Conservation (phyloP, 2,797 vertebrate species). For the Clarias platycephalus region DNA sequence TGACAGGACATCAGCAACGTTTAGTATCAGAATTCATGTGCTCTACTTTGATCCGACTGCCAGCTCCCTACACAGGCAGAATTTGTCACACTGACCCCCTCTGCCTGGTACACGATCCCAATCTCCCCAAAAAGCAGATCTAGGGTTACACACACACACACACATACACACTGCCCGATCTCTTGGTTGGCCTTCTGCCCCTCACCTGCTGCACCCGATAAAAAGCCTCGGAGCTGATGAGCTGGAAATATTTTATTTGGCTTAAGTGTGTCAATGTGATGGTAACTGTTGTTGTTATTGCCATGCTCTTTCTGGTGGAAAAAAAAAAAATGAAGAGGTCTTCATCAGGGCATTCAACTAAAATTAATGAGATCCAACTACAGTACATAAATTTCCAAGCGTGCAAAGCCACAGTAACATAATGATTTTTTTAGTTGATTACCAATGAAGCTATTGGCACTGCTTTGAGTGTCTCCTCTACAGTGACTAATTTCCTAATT, state of each 20-base stretch:
- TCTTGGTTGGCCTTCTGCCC: constrained; percentile 46
- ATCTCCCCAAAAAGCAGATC: constrained; percentile 44
- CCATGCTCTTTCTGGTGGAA: background rate
- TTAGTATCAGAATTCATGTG: constrained; percentile 56
- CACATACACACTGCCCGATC: constrained; percentile 18
- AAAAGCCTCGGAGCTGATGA: constrained; percentile 33
- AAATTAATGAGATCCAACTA: background rate
- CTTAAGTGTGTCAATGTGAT: constrained; percentile 15
- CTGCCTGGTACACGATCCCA: constrained; percentile 43
- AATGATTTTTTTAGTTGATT: background rate
- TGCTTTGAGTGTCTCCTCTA: background rate
- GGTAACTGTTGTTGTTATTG: constrained; percentile 2
- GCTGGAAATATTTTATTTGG: constrained; percentile 14
- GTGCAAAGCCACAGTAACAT: background rate
- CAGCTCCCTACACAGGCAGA: constrained; percentile 50
- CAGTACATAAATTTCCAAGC: background rate
- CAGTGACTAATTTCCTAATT: background rate
- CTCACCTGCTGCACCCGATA: constrained; percentile 57
- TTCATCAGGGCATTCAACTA: background rate
- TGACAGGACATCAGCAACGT: constrained; percentile 57
- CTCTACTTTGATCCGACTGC: constrained; percentile 57
- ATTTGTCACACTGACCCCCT: constrained; percentile 47
- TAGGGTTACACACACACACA: constrained; percentile 48
- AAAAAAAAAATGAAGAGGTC: background rate
- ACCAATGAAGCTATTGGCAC: background rate